phyloP scores from a whole-genome alignment of 2,797 vertebrate species.

The Gobio occitaniae region DNA sequence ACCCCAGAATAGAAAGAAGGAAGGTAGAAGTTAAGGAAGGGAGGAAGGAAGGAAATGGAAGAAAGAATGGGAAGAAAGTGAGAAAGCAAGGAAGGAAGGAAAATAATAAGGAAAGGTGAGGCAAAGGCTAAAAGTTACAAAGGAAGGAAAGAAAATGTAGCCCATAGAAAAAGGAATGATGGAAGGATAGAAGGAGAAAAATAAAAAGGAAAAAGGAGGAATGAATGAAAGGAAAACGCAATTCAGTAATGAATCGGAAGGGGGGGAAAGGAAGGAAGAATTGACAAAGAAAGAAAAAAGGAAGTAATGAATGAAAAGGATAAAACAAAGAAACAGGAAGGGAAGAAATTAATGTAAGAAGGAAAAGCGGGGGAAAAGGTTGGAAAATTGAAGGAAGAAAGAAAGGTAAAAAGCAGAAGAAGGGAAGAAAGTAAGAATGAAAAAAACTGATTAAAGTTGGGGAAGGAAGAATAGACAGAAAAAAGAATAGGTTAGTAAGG shows the following conservation, averaged over 20 bases:
- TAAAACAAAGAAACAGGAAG: background rate
- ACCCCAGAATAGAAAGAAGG: slow-evolving; percentile 46
- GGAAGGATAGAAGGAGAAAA: background rate
- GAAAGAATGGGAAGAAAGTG: slow-evolving; percentile 59
- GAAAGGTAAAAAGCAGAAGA: background rate
- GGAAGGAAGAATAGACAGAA: background rate
- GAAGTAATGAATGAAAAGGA: background rate
- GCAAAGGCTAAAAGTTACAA: background rate
- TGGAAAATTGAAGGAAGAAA: slow-evolving; percentile 14
- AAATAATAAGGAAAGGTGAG: background rate
- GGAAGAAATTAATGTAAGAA: background rate
- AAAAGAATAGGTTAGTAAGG: background rate
- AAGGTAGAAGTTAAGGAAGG: background rate
- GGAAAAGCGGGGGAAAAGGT: slow-evolving; percentile 54
- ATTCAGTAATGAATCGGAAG: background rate
- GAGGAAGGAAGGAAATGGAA: background rate
- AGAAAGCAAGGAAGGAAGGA: background rate
- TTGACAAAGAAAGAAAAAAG: slow-evolving; percentile 55
- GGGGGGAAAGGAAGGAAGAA: background rate
- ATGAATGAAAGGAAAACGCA: background rate
- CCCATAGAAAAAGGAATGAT: background rate
- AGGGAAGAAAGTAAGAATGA: background rate
- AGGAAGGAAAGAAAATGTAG: background rate
- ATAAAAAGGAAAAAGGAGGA: background rate
- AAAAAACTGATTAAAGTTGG: background rate